Base-by-base conservation (phyloP, 1,140 invertebrate species). In the Trigoniulus corallinus region DNA sequence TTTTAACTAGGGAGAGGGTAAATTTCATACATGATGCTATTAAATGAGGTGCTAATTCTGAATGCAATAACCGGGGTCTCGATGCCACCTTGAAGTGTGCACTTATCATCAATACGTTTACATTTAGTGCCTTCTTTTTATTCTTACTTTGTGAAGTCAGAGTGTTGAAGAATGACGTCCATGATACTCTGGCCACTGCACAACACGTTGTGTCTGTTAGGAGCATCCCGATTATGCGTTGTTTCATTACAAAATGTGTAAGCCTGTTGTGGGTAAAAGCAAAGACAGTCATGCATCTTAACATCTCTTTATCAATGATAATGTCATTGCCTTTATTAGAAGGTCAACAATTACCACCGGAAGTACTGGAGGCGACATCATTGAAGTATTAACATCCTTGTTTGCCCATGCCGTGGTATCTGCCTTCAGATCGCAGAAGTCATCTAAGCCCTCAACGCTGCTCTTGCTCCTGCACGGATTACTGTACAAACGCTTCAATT, bases 201-300 rank as follows among this genome's bases (percentile, higher is more conserved):
- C 15, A 80, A 64, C 18, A 72, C 64, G 63, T 81, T 81, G 29
- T 81, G 79, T 59, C 77, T 77, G n/a, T 76, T 80, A 0, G 77
- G 78, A 1, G 76, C 73, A 48, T 72, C 69, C 21, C 66, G 61
- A 59, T 80, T 72, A 60, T 80, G 78, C 48, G 69, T 73, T 2
- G 67, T 64, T 34, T 70, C 66, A 56, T 78, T 75, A 56, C 78
- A 80, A 59, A 80, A 80, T 55, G 73, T 68, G 0, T 62, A 67
- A 0, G 76, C 67, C 56, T 72, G 62, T 21, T 65, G 15, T 34
- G 7, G 7, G 7, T 7, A 34, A 7, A 34, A 7, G 58, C 23
- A 49, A 42, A 52, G 44, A 37, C 15, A 7, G 29, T 34, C 7
- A 7, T 34, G 15, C 15, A 34, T 34, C 15, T 34, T 34, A 34